phyloP scores from a whole-genome alignment of 2,113 vertebrate genomes.

The Lethenteron camtschaticum region DNA sequence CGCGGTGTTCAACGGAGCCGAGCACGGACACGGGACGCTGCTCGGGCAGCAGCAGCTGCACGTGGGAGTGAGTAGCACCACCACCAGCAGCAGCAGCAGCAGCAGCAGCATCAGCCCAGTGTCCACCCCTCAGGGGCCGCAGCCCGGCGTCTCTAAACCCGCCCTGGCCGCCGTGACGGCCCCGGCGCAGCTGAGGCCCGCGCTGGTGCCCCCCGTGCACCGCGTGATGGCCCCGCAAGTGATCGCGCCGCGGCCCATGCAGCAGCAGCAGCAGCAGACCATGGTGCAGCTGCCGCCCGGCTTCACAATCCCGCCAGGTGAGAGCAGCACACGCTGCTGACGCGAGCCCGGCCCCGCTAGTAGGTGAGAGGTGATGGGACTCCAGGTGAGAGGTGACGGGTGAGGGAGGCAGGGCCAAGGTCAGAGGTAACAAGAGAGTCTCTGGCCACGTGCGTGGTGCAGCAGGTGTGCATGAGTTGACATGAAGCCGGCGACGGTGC shows the following conservation, averaged over 20 bases:
- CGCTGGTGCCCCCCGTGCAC: constrained; percentile 8
- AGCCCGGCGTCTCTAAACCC: background rate
- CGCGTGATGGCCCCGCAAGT: constrained; percentile 44
- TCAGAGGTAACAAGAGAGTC: too few species aligned
- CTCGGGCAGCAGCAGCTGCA: background rate
- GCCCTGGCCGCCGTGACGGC: constrained; percentile 3
- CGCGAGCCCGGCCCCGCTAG: too few species aligned
- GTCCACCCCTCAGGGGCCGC: background rate
- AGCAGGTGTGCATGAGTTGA: too few species aligned
- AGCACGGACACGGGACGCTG: background rate
- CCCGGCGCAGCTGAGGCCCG: background rate
- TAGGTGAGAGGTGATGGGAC: too few species aligned
- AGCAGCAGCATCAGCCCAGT: constrained; percentile 9
- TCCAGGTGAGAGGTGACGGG: too few species aligned
- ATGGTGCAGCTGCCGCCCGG: constrained; percentile 55
- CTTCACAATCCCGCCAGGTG: constrained; percentile 55
- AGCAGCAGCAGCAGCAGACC: constrained; percentile 17
- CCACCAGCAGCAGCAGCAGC: constrained; percentile 12
- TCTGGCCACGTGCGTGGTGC: too few species aligned
- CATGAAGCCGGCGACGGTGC: too few species aligned
- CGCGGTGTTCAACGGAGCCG: background rate
- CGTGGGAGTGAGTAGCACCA: background rate
- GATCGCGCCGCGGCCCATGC: constrained; percentile 46
- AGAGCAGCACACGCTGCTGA: constrained; percentile 11
- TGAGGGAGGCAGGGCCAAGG: too few species aligned